Evolutionary conservation across 2,888 invertebrate genomes (phyloP).

Genomic region (Drosophila conformis): DNA sequence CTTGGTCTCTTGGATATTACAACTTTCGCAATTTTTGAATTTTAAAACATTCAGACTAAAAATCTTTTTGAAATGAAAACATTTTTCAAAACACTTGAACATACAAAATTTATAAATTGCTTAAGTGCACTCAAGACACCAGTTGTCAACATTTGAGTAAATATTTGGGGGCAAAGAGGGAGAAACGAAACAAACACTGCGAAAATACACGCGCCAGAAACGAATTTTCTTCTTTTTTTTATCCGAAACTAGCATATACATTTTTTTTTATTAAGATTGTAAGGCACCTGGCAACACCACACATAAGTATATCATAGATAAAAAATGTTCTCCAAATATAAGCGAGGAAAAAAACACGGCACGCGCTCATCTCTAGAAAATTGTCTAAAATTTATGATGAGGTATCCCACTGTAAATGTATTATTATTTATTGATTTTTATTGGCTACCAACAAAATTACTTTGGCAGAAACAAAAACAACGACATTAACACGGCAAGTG

Average conservation of each 20-base stretch:
- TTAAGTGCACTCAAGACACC: neutral
- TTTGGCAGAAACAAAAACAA: slow-evolving; percentile 37
- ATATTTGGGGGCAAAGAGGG: neutral
- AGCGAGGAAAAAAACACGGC: neutral
- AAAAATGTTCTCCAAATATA: neutral
- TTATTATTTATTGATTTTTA: slow-evolving; percentile 79
- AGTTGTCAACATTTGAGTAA: slow-evolving; percentile 3
- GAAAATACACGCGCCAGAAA: neutral
- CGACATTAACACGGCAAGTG: slow-evolving; percentile 12
- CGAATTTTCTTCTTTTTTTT: neutral
- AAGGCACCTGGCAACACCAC: neutral
- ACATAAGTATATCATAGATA: neutral
- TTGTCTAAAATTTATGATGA: neutral
- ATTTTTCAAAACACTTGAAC: neutral
- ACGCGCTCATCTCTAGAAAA: neutral
- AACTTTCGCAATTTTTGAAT: neutral
- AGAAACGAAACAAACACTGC: neutral
- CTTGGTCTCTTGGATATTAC: neutral
- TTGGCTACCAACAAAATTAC: slow-evolving; percentile 51
- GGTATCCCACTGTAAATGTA: slow-evolving; percentile 57
- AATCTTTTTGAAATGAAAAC: neutral
- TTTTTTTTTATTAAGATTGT: neutral
- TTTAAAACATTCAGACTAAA: neutral
- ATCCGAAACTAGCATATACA: neutral
- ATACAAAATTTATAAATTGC: neutral